Percentiles rank a stretch among this genome's conserved stretches.
These are phyloP conservation scores for Melopsittacus undulatus DNA, from an alignment of 2,797 vertebrate genomes.

Conservation along the genomic window DNA sequence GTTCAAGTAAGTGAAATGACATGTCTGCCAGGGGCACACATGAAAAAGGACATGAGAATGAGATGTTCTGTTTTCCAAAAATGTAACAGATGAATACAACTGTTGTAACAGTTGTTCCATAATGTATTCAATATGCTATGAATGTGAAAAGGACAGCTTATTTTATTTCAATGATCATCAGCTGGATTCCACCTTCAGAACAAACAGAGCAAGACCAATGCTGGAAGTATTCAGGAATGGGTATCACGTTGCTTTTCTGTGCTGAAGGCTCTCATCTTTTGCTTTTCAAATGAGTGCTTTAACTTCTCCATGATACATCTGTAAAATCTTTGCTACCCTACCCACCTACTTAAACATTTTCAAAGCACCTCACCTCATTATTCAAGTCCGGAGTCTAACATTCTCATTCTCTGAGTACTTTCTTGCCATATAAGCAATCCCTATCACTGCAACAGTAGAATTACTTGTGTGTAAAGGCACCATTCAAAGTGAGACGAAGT, in stretches of 20 bases:
- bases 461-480: neutral
- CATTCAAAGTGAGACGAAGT: neutral
- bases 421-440: neutral
- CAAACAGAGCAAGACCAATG: neutral
- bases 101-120: neutral
- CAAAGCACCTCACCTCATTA: neutral
- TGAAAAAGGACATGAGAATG: neutral
- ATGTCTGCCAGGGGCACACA: neutral
- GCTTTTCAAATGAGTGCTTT: neutral
- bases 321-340: neutral
- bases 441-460: neutral
- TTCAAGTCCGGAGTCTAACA: neutral
- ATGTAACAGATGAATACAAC: conserved; percentile 12
- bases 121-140: neutral
- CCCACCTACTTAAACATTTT: neutral
- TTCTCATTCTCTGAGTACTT: neutral
- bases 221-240: neutral
- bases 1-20: conserved; percentile 25
- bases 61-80: neutral
- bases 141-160: neutral
- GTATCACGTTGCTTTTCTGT: neutral
- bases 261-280: neutral
- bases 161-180: conserved; percentile 3
- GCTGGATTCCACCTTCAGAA: conserved; percentile 6
- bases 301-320: neutral